Evolutionary conservation across 2,888 invertebrate species (phyloP), one percentile per base, ranked within the genome.

Genomic region (Eupelmus urozonus): DNA sequence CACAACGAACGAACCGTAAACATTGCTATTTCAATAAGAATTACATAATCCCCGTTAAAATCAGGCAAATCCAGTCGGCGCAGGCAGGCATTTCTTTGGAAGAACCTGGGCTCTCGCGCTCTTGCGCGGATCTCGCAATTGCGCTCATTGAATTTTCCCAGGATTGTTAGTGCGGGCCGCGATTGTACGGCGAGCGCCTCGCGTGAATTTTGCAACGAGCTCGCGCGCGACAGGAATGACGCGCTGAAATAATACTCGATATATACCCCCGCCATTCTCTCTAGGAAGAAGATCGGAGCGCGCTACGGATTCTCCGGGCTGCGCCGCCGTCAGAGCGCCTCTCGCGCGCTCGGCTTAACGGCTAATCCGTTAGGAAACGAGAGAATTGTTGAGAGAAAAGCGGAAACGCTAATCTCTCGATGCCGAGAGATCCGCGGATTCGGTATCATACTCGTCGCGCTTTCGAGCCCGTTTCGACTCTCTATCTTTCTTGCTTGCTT

Each of bases 381-480:
- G 84, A 87, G 80, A 83, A 88, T 87, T 87, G 87, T 87, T 87
- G 87, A 87, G 88, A 88, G 88, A 87, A 88, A 87, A 88, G 88
- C 87, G 85, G 87, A 88, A 89, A 88, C 87, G 87, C 88, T 89
- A 89, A 89, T 89, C 89, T 88, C 88, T 86, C 87, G 88, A 89
- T 89, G 88, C 85, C 7, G 86, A 87, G 85, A 87, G 71, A 76
- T 80, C 73, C 77, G 80, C 67, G 71, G 55, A 76, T 76, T 65
- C 79, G 76, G 73, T 76, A 76, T 76, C 69, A 65, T 45, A 73
- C 73, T 45, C 20, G 81, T 81, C 79, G 81, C 82, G 81, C 73
- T 79, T 53, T 53, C 20, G 2, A 18, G 5, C 18, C 73, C 53
- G 20, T 53, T 16, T 45, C 45, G 4, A 7, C 66, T 78, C 81